Evolutionary conservation across 2,888 invertebrate genomes (phyloP), one percentile per base, ranked within the genome.

Genomic region (Alentia gelatinosa): DNA sequence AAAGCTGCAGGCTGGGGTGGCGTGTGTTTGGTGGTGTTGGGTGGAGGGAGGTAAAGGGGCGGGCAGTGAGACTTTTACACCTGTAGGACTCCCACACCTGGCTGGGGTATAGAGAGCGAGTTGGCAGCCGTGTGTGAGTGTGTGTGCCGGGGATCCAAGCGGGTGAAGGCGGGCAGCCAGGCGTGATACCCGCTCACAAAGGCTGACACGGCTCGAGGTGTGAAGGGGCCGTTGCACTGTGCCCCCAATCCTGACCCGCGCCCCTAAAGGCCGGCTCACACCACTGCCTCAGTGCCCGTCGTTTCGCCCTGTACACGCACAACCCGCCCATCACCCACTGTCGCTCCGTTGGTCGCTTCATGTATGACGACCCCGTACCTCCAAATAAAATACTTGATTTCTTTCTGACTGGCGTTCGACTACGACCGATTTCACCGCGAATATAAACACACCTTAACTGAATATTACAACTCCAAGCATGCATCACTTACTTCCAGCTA

Each of bases 131-230:
- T n/a, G n/a, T n/a, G n/a, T n/a, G n/a, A n/a, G n/a, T n/a, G n/a
- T n/a, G n/a, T n/a, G n/a, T n/a, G 39, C 15, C 37, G 79, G 39
- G 37, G 79, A 79, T 79, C 79, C 23, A 79, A 19, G 35, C 30
- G 79, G 39, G 79, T 79, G 79, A 79, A 79, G 39, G 37, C 30
- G 68, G 79, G 79, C 35, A 79, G 79, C 79, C 23, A 79, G 79
- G 79, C 79, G 79, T 79, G 37, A 15, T 39, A 23, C n/a, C 9
- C 15, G 79, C 37, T 15, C 37, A 79, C 79, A 79, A 79, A 79
- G 39, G 23, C 37, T 5, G 7, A 39, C 37, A 19, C 37, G 23
- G 79, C 37, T 35, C 79, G 79, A 79, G 79, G 79, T 79, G 79
- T 79, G 79, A 79, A 79, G n/a, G 79, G 79, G 35, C 79, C 37